Conservation (phyloP, 1,140 invertebrate genomes). For the Drosophila novamexicana region DNA sequence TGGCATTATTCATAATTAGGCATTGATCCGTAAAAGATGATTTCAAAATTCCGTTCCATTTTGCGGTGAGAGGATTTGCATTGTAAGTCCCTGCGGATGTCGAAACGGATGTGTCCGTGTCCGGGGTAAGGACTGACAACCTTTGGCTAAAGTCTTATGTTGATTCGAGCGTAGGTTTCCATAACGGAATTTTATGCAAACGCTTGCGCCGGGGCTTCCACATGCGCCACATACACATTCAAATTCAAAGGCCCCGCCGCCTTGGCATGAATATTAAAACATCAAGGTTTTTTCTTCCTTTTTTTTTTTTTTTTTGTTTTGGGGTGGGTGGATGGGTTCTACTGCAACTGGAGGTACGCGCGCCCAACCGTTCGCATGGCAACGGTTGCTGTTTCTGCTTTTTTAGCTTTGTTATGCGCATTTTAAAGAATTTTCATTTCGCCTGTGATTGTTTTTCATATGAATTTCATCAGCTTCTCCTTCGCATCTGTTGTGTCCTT, state of each 20-base stretch:
- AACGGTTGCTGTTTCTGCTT: constrained; percentile 25
- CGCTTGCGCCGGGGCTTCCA: constrained; percentile 1
- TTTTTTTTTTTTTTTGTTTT: constrained; percentile 27
- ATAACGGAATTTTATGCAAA: constrained; percentile 56
- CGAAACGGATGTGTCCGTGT: constrained; percentile 4
- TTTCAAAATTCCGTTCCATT: constrained; percentile 63
- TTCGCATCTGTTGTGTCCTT: constrained; percentile 34
- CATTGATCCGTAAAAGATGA: constrained; percentile 83
- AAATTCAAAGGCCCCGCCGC: constrained; percentile 56
- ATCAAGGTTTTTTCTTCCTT: constrained; percentile 18
- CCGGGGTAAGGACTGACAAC: neutral
- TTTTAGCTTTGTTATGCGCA: constrained; percentile 59
- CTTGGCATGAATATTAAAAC: constrained; percentile 72
- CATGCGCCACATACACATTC: constrained; percentile 15
- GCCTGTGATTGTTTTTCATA: constrained; percentile 51
- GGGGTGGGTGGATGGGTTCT: neutral
- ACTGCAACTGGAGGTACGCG: constrained; percentile 38
- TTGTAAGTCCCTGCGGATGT: constrained; percentile 31
- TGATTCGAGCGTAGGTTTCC: constrained; percentile 69
- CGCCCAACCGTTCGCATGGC: constrained; percentile 29
- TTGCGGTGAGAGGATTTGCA: constrained; percentile 77
- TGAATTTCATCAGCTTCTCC: constrained; percentile 41
- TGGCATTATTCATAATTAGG: constrained; percentile 80
- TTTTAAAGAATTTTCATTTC: constrained; percentile 62
- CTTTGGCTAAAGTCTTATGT: constrained; percentile 59